Percentiles rank a stretch among this genome's conserved stretches.
Conservation (phyloP, 53 echinoderm and acorn worm genomes). For the Actinopyga echinites region DNA sequence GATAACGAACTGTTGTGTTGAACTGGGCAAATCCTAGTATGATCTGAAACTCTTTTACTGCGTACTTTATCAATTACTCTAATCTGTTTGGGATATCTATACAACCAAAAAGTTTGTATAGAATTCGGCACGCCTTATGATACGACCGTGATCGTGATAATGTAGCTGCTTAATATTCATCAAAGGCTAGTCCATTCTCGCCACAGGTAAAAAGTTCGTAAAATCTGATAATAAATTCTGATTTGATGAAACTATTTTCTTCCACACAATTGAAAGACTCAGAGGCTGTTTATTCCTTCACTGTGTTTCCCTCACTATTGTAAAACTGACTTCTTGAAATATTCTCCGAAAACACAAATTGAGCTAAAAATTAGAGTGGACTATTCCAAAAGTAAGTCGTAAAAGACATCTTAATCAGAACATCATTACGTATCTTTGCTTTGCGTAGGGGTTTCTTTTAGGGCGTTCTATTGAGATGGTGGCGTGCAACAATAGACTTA, state of each 20-base stretch:
- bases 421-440: conserved; percentile 19
- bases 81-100: conserved; percentile 27
- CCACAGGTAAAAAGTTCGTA: no score
- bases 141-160: conserved; percentile 32
- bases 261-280: no score
- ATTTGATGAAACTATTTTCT: no score
- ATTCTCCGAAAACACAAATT: no score
- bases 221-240: no score
- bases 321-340: no score
- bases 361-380: not conserved
- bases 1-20: no score
- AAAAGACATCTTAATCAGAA: conserved; percentile 8
- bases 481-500: conserved; percentile 15
- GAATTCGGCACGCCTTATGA: conserved; percentile 47
- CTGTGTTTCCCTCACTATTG: no score
- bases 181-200: conserved; percentile 16
- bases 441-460: not conserved
- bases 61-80: conserved; percentile 36
- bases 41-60: not conserved
- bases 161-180: conserved; percentile 14
- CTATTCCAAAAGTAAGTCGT: not conserved
- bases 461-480: not conserved
- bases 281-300: no score
- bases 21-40: conserved; percentile 4
- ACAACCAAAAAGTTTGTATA: conserved; percentile 37